Evolutionary conservation across 1,140 invertebrate genomes (phyloP), one percentile per base, ranked within the genome.

Genomic region (Magallana gigas): DNA sequence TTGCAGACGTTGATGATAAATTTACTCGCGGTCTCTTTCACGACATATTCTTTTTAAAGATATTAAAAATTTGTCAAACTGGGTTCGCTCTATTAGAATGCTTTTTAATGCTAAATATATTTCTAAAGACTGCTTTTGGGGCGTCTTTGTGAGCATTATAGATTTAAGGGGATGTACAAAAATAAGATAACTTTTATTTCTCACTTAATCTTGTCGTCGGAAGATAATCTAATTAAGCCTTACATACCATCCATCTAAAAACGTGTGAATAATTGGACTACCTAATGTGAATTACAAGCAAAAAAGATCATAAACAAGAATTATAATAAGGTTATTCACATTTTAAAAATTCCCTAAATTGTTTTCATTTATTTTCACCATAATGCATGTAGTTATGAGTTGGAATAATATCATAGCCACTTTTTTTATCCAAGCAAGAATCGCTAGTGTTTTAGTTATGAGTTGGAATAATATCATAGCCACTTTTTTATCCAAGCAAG

Each of bases 221-320:
- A 11, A 9, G 68, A 76, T 36, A 29, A 76, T 29, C 29, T 76
- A 76, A 76, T 9, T 29, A 29, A 76, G 68, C 23, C 36, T 9
- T 23, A 18, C 23, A 36, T 14, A 76, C 68, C 68, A 76, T 8
- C 18, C 36, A 3, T 76, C 36, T 76, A 36, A 76, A 29, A 76
- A 76, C 36, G 68, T 76, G 68, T 76, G 68, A 76, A 76, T 76
- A 76, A 76, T 76, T 76, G 68, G 68, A 76, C 68, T 76, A 76
- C 18, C 12, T 76, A 76, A 76, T 76, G 68, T 76, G 68, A 29
- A 29, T 76, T 76, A 76, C 68, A 76, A 76, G 36, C 68, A 29
- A 76, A 76, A 8, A 12, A 76, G 68, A 76, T 29, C 68, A 76
- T 76, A 76, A 76, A 76, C 68, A 29, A 29, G 18, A 29, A 29